phyloP scores from a whole-genome alignment of 92 coral and sea anemone species.

The Heliopora coerulea region DNA sequence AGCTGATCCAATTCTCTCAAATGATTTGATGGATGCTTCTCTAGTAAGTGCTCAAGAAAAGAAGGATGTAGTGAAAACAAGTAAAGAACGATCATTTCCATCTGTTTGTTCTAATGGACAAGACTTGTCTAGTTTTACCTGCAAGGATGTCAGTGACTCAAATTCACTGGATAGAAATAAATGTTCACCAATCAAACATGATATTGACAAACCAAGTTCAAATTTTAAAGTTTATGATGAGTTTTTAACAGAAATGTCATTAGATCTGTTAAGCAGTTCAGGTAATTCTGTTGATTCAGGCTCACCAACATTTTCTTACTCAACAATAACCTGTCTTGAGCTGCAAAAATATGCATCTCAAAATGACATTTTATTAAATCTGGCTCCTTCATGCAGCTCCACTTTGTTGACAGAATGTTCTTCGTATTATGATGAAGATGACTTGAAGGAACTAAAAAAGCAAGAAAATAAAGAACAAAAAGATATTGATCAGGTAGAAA shows the following conservation, averaged over 20 bases:
- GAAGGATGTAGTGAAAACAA: background rate
- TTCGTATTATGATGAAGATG: too few species aligned
- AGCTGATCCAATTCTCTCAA: too few species aligned
- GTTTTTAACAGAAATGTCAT: slow-evolving; percentile 19
- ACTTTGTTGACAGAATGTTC: too few species aligned
- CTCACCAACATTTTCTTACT: slow-evolving; percentile 7
- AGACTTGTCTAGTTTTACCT: background rate
- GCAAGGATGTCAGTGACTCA: background rate
- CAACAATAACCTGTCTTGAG: slow-evolving; percentile 1
- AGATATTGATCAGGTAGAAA: background rate
- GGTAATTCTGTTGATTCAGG: background rate
- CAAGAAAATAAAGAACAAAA: background rate
- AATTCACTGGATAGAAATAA: background rate
- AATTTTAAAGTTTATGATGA: background rate
- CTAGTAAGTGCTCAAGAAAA: background rate
- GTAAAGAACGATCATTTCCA: background rate
- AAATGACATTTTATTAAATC: background rate
- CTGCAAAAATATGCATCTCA: background rate
- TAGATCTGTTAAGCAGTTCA: slow-evolving; percentile 11
- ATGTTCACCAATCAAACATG: too few species aligned
- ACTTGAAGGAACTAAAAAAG: background rate
- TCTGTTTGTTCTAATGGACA: background rate
- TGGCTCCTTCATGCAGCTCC: too few species aligned
- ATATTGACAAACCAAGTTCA: background rate
- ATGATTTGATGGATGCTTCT: too few species aligned